Evolutionary conservation across 1,140 invertebrate species (phyloP).

Genomic region (Papilio glaucus): DNA sequence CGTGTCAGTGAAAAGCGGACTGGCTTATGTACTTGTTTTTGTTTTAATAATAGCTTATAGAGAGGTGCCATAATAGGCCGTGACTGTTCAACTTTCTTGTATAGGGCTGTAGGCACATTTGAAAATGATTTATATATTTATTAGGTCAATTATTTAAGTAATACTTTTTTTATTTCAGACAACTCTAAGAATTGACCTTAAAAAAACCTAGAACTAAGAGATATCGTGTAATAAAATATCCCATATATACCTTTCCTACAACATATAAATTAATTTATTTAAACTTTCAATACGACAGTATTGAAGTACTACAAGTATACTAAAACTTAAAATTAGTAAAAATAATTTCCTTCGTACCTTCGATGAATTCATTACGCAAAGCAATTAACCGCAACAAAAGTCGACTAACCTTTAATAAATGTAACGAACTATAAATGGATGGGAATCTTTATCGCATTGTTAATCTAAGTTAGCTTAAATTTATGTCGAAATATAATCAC

Average conservation of each 20-base stretch:
- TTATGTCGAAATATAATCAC: slow-evolving; percentile 37
- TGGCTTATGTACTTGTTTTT: slow-evolving; percentile 61
- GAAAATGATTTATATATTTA: slow-evolving; percentile 17
- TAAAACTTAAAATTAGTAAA: too few relatives aligned
- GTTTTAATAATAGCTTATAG: slow-evolving; percentile 75
- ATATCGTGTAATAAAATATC: not conserved
- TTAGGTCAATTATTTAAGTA: too few relatives aligned
- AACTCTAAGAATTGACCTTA: too few relatives aligned
- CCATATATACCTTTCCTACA: too few relatives aligned
- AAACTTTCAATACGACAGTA: not conserved
- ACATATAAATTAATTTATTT: not conserved
- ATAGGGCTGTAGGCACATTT: slow-evolving; percentile 48
- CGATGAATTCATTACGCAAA: not conserved
- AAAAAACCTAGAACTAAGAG: too few relatives aligned
- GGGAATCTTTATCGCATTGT: slow-evolving; percentile 38
- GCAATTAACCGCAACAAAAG: slow-evolving; percentile 11
- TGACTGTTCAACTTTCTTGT: slow-evolving; percentile 66
- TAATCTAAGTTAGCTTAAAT: slow-evolving; percentile 18
- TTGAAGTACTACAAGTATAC: too few relatives aligned
- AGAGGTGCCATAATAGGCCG: slow-evolving; percentile 66
- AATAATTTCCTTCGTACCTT: not conserved
- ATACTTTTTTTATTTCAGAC: too few relatives aligned
- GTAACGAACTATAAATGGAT: slow-evolving; percentile 24
- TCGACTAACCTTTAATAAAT: slow-evolving; percentile 19
- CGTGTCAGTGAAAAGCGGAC: slow-evolving; percentile 70